A percentile compares a stretch with the other conserved stretches of the same genome.
Conservation (phyloP, 2,113 vertebrate species). For the Lagopus muta region DNA sequence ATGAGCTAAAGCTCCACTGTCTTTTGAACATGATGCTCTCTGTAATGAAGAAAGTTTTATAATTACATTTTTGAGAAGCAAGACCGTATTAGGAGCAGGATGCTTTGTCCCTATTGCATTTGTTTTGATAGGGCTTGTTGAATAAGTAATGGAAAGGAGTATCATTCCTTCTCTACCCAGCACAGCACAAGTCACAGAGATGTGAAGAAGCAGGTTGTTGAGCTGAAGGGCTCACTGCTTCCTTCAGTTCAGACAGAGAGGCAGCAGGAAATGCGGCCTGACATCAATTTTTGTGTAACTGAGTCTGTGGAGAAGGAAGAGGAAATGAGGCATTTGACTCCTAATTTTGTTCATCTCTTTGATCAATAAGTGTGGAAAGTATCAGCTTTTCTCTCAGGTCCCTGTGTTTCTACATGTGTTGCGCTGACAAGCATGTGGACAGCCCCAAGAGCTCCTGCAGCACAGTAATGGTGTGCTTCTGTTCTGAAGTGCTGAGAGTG, state of each 20-base stretch:
- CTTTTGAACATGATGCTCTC: neutral
- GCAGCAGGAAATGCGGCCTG: neutral
- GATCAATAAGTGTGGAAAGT: neutral
- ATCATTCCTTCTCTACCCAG: neutral
- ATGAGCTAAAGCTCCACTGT: neutral
- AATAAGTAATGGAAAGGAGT: neutral
- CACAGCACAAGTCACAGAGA: neutral
- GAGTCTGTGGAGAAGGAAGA: neutral
- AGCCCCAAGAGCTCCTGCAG: accelerated
- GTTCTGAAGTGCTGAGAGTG: neutral
- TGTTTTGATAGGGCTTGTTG: neutral
- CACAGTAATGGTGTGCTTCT: neutral
- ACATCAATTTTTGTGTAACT: neutral
- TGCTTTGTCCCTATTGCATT: neutral
- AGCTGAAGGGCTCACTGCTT: neutral
- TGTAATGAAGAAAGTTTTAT: neutral
- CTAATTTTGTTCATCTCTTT: neutral
- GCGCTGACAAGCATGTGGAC: neutral
- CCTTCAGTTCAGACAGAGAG: neutral
- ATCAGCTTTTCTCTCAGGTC: neutral
- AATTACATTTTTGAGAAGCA: conserved; percentile 15
- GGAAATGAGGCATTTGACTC: neutral
- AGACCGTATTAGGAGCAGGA: neutral
- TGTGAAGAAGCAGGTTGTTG: neutral
- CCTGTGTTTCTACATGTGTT: neutral